These are phyloP conservation scores for Bombyx mandarina DNA, from an alignment of 1,140 invertebrate species.

Conservation along the genomic window DNA sequence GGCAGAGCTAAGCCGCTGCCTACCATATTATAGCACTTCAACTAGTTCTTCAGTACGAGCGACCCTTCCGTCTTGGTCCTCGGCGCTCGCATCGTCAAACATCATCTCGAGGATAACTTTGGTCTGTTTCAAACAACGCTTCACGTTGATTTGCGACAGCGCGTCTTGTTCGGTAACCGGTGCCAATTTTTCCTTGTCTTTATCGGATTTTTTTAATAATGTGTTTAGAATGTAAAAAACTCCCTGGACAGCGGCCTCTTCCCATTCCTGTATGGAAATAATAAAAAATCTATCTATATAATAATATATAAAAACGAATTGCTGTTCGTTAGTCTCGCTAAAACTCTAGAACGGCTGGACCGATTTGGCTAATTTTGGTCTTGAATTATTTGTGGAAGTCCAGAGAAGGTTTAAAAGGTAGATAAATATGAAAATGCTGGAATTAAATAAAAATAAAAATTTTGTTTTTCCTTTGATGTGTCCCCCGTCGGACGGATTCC, in stretches of 20 bases:
- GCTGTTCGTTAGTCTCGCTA: too few species aligned
- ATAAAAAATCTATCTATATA: background rate
- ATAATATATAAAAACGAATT: too few species aligned
- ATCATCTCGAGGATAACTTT: constrained; percentile 43
- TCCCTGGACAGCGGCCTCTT: constrained; percentile 47
- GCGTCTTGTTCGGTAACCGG: constrained; percentile 51
- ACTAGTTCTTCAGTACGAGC: constrained; percentile 52
- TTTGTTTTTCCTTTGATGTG: too few species aligned
- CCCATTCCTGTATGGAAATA: constrained; percentile 45
- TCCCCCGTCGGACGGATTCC: background rate
- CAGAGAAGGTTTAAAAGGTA: too few species aligned
- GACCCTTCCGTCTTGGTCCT: constrained; percentile 19
- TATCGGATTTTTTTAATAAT: constrained; percentile 50
- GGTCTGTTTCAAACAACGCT: constrained; percentile 50
- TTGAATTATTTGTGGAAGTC: too few species aligned
- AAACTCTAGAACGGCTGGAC: too few species aligned
- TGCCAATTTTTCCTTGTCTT: constrained; percentile 55
- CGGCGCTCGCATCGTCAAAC: constrained; percentile 21
- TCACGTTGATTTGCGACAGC: constrained; percentile 48
- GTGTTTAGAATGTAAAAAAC: constrained; percentile 46
- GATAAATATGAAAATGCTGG: too few species aligned
- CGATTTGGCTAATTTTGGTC: too few species aligned
- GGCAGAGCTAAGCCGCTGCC: too few species aligned
- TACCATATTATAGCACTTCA: constrained; percentile 41
- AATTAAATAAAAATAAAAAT: too few species aligned